These are phyloP conservation scores for Myripristis jacobus DNA, from an alignment of 2,797 vertebrate species.

Conservation along the genomic window DNA sequence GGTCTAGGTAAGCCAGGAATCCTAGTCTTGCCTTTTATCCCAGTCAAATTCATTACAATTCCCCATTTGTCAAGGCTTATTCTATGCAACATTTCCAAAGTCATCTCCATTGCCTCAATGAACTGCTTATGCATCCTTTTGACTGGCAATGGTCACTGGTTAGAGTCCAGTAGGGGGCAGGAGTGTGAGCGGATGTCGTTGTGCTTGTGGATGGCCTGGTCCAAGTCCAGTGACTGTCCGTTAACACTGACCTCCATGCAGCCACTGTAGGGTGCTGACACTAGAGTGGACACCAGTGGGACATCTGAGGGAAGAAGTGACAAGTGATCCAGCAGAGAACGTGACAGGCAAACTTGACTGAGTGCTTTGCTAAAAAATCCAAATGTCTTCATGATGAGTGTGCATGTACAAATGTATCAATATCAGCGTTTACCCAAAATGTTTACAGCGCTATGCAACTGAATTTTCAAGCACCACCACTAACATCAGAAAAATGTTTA, in stretches of 20 bases:
- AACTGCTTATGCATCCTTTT: slow-evolving; percentile 57
- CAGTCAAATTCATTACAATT: slow-evolving; percentile 51
- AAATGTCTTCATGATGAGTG: background rate
- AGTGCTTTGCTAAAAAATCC: background rate
- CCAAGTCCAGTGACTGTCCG: slow-evolving; percentile 87
- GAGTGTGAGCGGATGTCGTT: slow-evolving; percentile 95
- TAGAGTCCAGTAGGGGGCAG: slow-evolving; percentile 88
- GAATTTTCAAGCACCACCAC: too few species aligned
- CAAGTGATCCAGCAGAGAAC: slow-evolving; percentile 21
- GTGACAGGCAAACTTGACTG: background rate
- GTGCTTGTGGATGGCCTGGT: slow-evolving; percentile 92
- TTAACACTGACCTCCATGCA: slow-evolving; percentile 92
- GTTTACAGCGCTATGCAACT: too few species aligned
- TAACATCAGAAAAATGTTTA: too few species aligned
- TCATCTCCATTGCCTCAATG: slow-evolving; percentile 56
- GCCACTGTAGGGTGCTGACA: slow-evolving; percentile 92
- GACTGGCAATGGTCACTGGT: slow-evolving; percentile 65
- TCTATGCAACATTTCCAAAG: slow-evolving; percentile 58
- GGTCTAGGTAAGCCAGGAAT: slow-evolving; percentile 47
- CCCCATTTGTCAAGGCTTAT: slow-evolving; percentile 44
- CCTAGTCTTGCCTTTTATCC: slow-evolving; percentile 43
- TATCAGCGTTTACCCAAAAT: too few species aligned
- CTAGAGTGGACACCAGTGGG: slow-evolving; percentile 88
- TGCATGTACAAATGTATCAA: background rate
- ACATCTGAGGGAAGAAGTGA: slow-evolving; percentile 84